Conservation (phyloP, 2,888 invertebrate species). For the Brachyopa scutellaris region DNA sequence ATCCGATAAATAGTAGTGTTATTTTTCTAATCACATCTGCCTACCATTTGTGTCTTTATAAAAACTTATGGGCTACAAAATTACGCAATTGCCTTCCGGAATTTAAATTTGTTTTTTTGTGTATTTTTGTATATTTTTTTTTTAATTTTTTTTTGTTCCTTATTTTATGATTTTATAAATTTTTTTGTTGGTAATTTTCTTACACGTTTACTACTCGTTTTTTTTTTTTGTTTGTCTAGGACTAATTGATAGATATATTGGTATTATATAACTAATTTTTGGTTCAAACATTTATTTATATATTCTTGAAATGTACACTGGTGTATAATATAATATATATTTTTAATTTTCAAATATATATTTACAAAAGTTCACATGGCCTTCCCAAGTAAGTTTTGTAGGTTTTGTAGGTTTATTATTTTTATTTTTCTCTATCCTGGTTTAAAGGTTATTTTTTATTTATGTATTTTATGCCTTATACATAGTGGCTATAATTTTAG, state of each 20-base stretch:
- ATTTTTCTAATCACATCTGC: conserved; percentile 8
- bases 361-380: neutral
- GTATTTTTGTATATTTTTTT: conserved; percentile 6
- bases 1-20: neutral
- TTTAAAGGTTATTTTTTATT: neutral
- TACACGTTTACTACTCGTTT: neutral
- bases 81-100: neutral
- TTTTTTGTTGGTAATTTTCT: neutral
- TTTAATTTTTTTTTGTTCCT: neutral
- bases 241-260: neutral
- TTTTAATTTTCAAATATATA: neutral
- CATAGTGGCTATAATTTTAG: neutral
- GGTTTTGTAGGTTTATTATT: conserved; percentile 38
- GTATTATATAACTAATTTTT: neutral
- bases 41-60: conserved; percentile 7
- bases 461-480: conserved; percentile 1
- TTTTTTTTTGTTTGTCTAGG: no score
- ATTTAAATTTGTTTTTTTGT: neutral
- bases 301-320: conserved; percentile 57
- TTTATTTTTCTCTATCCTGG: neutral
- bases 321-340: conserved; percentile 10
- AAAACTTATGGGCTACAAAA: conserved; percentile 39
- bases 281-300: conserved; percentile 64
- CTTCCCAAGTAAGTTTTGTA: neutral
- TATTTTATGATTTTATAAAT: neutral